These are phyloP conservation scores for Scatophagus argus DNA, from an alignment of 2,113 vertebrate species.

Conservation along the genomic window DNA sequence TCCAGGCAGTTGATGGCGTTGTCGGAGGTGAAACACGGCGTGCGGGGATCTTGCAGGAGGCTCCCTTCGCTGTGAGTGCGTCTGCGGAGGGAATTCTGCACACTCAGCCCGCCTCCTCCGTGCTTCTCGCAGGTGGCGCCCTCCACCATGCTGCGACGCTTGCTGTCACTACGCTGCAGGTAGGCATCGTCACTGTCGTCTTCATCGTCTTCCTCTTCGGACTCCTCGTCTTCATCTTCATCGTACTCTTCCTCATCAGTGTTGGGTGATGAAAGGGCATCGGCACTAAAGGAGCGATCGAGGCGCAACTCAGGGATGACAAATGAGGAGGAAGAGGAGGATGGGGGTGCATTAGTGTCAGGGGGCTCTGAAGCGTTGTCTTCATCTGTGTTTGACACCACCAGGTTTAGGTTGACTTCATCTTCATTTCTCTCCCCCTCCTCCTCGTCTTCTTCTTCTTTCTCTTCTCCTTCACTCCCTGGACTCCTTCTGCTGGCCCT, in stretches of 20 bases:
- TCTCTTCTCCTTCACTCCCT: slow-evolving; percentile 40
- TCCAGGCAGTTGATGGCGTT: slow-evolving; percentile 93
- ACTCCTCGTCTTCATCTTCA: slow-evolving; percentile 84
- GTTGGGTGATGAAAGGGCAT: slow-evolving; percentile 78
- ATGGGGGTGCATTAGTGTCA: slow-evolving; percentile 81
- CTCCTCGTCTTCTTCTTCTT: slow-evolving; percentile 46
- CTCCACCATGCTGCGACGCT: slow-evolving; percentile 94
- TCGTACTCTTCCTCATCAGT: slow-evolving; percentile 86
- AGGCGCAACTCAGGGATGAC: slow-evolving; percentile 92
- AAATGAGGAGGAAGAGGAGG: slow-evolving; percentile 86
- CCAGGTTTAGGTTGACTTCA: slow-evolving; percentile 51
- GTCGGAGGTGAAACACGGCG: slow-evolving; percentile 93
- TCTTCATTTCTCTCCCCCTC: slow-evolving; percentile 58
- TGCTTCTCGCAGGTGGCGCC: slow-evolving; percentile 84
- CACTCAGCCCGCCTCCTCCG: slow-evolving; percentile 86
- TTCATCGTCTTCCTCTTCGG: slow-evolving; percentile 86
- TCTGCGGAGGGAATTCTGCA: slow-evolving; percentile 92
- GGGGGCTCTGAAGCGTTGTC: slow-evolving; percentile 79
- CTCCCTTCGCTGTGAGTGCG: slow-evolving; percentile 97
- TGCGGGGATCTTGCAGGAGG: slow-evolving; percentile 91
- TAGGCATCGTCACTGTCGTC: slow-evolving; percentile 89
- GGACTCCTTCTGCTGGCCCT: slow-evolving; percentile 53
- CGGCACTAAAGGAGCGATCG: slow-evolving; percentile 88
- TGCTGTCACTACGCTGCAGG: slow-evolving; percentile 84
- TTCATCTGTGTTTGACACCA: slow-evolving; percentile 68